Evolutionary conservation across 2,888 invertebrate genomes (phyloP), one percentile per base, ranked within the genome.

Genomic region (Cantharis rufa): DNA sequence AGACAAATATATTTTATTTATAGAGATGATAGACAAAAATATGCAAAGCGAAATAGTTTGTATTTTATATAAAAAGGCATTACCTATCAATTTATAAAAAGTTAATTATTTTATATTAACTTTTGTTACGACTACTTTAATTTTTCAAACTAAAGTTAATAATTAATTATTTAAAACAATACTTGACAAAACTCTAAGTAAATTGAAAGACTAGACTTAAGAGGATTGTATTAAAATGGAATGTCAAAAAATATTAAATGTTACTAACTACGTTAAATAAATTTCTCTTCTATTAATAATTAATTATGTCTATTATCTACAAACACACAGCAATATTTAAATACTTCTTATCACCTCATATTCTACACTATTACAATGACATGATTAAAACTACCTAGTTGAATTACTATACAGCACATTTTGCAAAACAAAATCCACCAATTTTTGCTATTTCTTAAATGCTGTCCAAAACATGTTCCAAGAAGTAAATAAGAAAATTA

Each of bases 311-410:
- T 80, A 80, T 75, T 81, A 82, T 83, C 81, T 82, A 82, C 82
- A 83, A 82, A 85, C 84, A 85, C 85, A 85, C 84, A 85, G 84
- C 85, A 83, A 81, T 83, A 82, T 84, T 84, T 84, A 84, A 85
- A 85, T 86, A 86, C 83, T 83, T 84, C 80, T 79, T 78, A 75
- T 80, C 75, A 75, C 74, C 76, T 78, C 74, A 73, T 71, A 69
- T 71, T 71, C 75, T 77, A 78, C n/a, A 62, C 75, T 75, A 75
- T 75, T 75, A 75, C 75, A 76, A 66, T 72, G 70, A 72, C 76
- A 76, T 64, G 70, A 76, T 72, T 70, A 72, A 24, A 72, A 69
- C 48, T 48, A 48, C 71, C 77, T 77, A 77, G n/a, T 68, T 68
- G 68, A 73, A 76, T 72, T 32, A 74, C 74, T 77, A 77, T 68